Base-by-base conservation (phyloP, 1,140 invertebrate species). In the Nomia melanderi region DNA sequence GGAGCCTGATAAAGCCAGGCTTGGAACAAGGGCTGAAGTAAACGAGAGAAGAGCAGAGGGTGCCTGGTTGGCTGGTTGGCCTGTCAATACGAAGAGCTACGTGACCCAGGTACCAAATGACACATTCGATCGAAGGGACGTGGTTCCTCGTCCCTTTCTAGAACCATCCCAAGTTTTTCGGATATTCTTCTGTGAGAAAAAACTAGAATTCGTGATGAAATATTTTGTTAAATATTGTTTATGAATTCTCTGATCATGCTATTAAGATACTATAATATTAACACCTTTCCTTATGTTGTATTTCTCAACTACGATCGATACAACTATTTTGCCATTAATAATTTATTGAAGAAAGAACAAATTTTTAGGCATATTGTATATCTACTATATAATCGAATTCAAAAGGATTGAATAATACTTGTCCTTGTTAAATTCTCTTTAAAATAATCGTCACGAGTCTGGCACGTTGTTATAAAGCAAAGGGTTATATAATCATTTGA, bases 51-150 rank as follows among this genome's bases (percentile, higher is more conserved):
- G 62, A 20, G 47, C 56, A 53, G 54, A 79, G 77, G 60, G 57
- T 70, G 77, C 50, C 74, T 82, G 81, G 85, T 81, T 84, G 76
- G 84, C 82, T 89, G 88, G 86, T 86, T 86, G 86, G 88, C 87
- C 87, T 90, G 89, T 90, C 89, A 90, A 90, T 90, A 90, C 89
- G 85, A 90, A 88, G 83, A 88, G 88, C 79, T 89, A 90, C 89
- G 89, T 90, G 89, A 90, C 88, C 72, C 86, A 89, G 89, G 86
- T 90, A 90, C 88, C 83, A 89, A 90, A 83, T 88, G 88, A 87
- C 86, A 87, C 56, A 86, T 81, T 72, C 83, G 78, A 70, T 63
- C 62, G 79, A 66, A 82, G 72, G 84, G 83, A 77, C 74, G 72
- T 70, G 66, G 20, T 56, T 54, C 59, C 67, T 72, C 69, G 54